Evolutionary conservation across 1,140 invertebrate species (phyloP).

Genomic region (Platyscapa corneri): DNA sequence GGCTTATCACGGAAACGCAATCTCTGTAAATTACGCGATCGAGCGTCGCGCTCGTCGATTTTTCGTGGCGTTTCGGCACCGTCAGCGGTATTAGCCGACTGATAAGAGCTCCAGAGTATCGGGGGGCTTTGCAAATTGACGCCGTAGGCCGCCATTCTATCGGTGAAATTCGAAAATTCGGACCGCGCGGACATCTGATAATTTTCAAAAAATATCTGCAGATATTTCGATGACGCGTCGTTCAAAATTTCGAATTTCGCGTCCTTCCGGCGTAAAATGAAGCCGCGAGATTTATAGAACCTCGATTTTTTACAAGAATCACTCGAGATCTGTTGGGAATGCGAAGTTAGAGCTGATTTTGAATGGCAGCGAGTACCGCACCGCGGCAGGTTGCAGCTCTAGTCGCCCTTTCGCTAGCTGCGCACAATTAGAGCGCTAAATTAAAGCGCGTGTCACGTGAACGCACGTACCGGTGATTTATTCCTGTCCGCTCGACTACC

Average conservation of each 20-base stretch:
- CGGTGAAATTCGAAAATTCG: too few species aligned
- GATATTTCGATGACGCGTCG: too few species aligned
- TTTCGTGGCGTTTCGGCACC: background rate
- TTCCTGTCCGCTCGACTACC: background rate
- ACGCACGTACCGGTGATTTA: background rate
- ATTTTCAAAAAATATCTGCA: background rate
- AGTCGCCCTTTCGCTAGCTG: background rate
- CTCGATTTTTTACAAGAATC: background rate
- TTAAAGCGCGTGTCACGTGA: conserved; percentile 11
- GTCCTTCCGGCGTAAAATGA: background rate
- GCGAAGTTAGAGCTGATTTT: background rate
- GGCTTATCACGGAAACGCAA: conserved; percentile 4
- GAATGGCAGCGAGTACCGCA: background rate
- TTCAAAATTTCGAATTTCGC: background rate
- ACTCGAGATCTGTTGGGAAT: background rate
- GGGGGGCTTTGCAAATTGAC: too few species aligned
- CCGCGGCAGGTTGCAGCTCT: background rate
- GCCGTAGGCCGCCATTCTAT: too few species aligned
- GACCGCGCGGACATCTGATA: background rate
- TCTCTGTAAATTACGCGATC: background rate
- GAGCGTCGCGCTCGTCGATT: background rate
- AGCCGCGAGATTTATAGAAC: background rate
- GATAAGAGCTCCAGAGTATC: too few species aligned
- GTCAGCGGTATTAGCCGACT: too few species aligned
- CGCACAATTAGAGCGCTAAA: conserved; percentile 1